A percentile compares a stretch with the other conserved stretches of the same genome.
Evolutionary conservation across 2,113 vertebrate species (phyloP).

Genomic region (Phylloscopus trochilus): DNA sequence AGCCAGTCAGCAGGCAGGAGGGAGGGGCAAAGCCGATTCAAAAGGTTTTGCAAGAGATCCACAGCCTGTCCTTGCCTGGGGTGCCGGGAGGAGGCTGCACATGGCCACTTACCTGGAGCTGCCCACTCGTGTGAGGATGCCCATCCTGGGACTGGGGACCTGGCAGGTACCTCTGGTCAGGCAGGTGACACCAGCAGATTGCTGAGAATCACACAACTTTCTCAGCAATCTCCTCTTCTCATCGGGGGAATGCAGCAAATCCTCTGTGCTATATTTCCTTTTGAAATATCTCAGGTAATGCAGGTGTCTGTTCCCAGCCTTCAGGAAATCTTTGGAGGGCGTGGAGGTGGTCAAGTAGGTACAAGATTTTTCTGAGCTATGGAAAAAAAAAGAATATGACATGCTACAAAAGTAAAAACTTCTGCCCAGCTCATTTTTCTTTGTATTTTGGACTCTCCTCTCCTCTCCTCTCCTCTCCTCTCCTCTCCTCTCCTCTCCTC

Average conservation of each 20-base stretch:
- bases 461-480: too few relatives aligned
- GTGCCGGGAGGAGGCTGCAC: rapidly evolving
- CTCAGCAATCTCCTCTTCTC: neutral
- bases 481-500: too few relatives aligned
- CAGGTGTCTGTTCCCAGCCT: neutral
- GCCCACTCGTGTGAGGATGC: neutral
- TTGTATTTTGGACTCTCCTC: neutral
- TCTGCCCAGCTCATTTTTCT: neutral
- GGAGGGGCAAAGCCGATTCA: neutral
- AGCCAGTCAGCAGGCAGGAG: neutral
- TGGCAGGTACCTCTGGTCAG: constrained; percentile 4
- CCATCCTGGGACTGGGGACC: neutral
- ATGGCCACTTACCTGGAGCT: neutral
- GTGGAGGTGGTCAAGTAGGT: neutral
- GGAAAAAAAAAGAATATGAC: neutral
- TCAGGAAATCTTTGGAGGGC: neutral
- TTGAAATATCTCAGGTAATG: neutral
- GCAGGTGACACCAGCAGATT: neutral
- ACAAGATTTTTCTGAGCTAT: neutral
- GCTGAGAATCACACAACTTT: rapidly evolving
- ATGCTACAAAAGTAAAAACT: neutral
- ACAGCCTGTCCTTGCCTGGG: rapidly evolving
- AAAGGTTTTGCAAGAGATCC: neutral
- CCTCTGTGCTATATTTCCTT: rapidly evolving
- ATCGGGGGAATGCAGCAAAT: neutral